phyloP scores from a whole-genome alignment of 1,140 invertebrate genomes.

The Ceratina australensis region DNA sequence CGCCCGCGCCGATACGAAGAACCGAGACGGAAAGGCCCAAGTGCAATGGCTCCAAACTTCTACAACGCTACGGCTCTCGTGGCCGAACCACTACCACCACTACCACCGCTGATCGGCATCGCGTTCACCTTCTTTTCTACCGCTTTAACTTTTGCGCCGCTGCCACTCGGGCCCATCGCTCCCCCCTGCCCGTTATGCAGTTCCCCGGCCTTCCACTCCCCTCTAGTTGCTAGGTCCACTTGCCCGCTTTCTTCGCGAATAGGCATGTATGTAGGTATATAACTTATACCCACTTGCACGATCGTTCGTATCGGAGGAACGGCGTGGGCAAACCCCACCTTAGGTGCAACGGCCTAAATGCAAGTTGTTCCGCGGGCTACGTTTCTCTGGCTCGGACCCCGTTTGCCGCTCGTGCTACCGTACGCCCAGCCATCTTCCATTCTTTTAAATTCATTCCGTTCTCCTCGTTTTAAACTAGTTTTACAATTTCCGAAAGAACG shows the following conservation, averaged over 20 bases:
- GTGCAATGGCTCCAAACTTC: constrained; percentile 50
- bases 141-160: constrained; percentile 33
- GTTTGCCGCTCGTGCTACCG: constrained; percentile 43
- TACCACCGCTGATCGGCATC: neutral
- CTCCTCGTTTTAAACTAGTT: too few relatives aligned
- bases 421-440: neutral
- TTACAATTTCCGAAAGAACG: too few relatives aligned
- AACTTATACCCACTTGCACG: constrained; percentile 35
- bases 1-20: constrained; percentile 49
- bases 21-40: constrained; percentile 37
- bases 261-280: constrained; percentile 42
- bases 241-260: constrained; percentile 70
- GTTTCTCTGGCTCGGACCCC: constrained; percentile 51
- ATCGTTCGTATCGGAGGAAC: constrained; percentile 31
- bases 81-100: constrained; percentile 20
- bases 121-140: constrained; percentile 40
- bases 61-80: constrained; percentile 27
- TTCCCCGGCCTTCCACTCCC: constrained; percentile 45
- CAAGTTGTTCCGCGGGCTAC: constrained; percentile 73
- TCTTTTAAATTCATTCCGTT: neutral
- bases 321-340: constrained; percentile 56
- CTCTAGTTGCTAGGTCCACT: constrained; percentile 77
- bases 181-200: constrained; percentile 35
- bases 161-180: constrained; percentile 26
- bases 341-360: constrained; percentile 76